Percentiles rank a stretch among this genome's conserved stretches.
phyloP scores from a whole-genome alignment of 2,113 vertebrate species.

The Sigmodon hispidus region DNA sequence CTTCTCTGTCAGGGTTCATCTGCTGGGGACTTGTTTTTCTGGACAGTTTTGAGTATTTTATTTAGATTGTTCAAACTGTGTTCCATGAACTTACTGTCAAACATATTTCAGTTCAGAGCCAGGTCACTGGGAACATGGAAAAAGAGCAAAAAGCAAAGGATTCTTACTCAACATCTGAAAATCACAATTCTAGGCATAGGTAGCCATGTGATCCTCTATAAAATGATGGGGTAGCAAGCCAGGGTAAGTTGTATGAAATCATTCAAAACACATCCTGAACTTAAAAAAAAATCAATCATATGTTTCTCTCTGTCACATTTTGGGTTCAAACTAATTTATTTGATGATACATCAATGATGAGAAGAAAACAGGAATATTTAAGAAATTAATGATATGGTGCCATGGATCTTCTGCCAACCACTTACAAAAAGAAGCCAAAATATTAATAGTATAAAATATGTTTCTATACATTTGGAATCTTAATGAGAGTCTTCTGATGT shows the following conservation, averaged over 20 bases:
- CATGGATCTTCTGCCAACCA: conserved; percentile 72
- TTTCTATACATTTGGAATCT: conserved; percentile 80
- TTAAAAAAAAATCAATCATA: conserved; percentile 72
- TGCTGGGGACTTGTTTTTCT: conserved; percentile 35
- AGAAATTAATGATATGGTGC: conserved; percentile 78
- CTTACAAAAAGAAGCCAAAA: conserved; percentile 71
- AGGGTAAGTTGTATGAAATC: conserved; percentile 37
- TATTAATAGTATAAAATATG: conserved; percentile 75
- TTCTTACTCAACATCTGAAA: not conserved
- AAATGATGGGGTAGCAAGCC: conserved; percentile 44
- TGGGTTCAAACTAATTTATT: conserved; percentile 77
- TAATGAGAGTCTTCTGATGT: conserved; percentile 72
- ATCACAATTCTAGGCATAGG: conserved; percentile 40
- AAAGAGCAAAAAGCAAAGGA: conserved; percentile 10
- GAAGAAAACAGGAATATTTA: conserved; percentile 77
- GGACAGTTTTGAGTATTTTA: conserved; percentile 54
- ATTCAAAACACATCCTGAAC: conserved; percentile 50
- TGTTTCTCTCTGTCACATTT: conserved; percentile 74
- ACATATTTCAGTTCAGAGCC: conserved; percentile 44
- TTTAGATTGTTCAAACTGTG: conserved; percentile 66
- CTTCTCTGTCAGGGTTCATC: conserved; percentile 19
- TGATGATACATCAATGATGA: conserved; percentile 74
- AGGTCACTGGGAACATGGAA: conserved; percentile 53
- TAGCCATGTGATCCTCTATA: conserved; percentile 26
- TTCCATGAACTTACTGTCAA: conserved; percentile 67